These are phyloP conservation scores for Sebastes steindachneri DNA, from an alignment of 2,797 vertebrate species.

Conservation along the genomic window DNA sequence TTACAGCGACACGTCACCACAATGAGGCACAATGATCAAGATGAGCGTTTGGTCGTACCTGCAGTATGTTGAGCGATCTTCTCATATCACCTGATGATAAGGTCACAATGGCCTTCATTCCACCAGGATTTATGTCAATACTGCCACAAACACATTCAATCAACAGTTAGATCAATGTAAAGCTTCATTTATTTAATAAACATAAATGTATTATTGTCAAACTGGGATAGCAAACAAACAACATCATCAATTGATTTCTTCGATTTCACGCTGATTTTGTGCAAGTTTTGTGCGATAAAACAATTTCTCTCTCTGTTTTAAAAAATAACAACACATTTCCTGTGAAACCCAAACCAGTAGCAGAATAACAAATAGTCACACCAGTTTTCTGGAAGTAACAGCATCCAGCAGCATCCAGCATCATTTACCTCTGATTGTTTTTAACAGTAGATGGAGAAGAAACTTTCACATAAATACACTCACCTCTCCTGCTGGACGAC, in stretches of 20 bases:
- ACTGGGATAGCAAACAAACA: not conserved
- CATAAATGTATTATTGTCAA: not conserved
- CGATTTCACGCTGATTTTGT: too few species aligned
- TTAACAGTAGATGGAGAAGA: not conserved
- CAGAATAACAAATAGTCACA: not conserved
- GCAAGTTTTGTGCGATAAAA: not conserved
- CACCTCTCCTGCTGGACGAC: slow-evolving; percentile 92
- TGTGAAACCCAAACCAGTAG: not conserved
- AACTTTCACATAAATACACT: slow-evolving; percentile 35
- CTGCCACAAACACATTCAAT: slow-evolving; percentile 72
- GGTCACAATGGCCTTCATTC: slow-evolving; percentile 94
- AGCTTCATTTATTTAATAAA: not conserved
- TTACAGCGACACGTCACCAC: not conserved
- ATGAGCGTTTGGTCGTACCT: slow-evolving; percentile 78
- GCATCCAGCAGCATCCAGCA: too few species aligned
- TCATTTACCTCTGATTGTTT: not conserved
- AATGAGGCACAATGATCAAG: rapidly evolving
- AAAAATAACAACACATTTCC: not conserved
- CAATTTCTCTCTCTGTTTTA: not conserved
- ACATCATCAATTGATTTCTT: too few species aligned
- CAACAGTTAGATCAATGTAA: not conserved
- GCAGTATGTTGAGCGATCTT: slow-evolving; percentile 94
- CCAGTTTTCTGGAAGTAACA: not conserved
- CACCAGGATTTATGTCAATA: slow-evolving; percentile 89
- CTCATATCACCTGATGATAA: slow-evolving; percentile 97